Evolutionary conservation across 2,888 invertebrate genomes (phyloP).

Genomic region (Lagria hirta): DNA sequence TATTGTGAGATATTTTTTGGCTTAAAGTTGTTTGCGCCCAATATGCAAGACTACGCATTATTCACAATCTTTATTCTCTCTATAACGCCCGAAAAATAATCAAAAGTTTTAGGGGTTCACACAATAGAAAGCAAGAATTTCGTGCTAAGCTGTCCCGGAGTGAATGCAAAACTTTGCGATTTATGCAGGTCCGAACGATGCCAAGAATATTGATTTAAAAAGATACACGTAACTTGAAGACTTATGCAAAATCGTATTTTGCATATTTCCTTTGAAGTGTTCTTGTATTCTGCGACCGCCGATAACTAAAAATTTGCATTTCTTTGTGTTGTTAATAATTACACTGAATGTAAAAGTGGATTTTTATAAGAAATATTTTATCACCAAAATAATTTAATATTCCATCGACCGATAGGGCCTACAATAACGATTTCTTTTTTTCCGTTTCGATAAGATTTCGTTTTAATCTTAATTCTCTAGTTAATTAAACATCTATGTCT

Average conservation of each 20-base stretch:
- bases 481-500: conserved; percentile 46
- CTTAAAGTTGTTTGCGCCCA: conserved; percentile 1
- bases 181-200: conserved; percentile 36
- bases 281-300: conserved; percentile 29
- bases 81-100: conserved; percentile 21
- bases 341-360: conserved; percentile 25
- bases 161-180: conserved; percentile 39
- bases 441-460: conserved; percentile 40
- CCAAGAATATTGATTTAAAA: conserved; percentile 40
- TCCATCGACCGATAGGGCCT: conserved; percentile 9
- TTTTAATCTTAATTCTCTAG: conserved; percentile 43
- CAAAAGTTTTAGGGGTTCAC: conserved; percentile 25
- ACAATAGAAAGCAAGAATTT: conserved; percentile 27
- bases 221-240: conserved; percentile 32
- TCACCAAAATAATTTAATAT: conserved; percentile 14
- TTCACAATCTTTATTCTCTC: no score
- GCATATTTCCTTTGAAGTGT: conserved; percentile 34
- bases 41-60: no score
- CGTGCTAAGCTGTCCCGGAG: conserved; percentile 34
- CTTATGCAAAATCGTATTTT: conserved; percentile 32
- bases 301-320: conserved; percentile 40
- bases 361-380: conserved; percentile 7
- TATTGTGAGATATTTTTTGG: no score
- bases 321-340: conserved; percentile 41
- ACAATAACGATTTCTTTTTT: conserved; percentile 21